Evolutionary conservation across 2,113 vertebrate genomes (phyloP), one percentile per base, ranked within the genome.

Genomic region (Tringa solitaria): DNA sequence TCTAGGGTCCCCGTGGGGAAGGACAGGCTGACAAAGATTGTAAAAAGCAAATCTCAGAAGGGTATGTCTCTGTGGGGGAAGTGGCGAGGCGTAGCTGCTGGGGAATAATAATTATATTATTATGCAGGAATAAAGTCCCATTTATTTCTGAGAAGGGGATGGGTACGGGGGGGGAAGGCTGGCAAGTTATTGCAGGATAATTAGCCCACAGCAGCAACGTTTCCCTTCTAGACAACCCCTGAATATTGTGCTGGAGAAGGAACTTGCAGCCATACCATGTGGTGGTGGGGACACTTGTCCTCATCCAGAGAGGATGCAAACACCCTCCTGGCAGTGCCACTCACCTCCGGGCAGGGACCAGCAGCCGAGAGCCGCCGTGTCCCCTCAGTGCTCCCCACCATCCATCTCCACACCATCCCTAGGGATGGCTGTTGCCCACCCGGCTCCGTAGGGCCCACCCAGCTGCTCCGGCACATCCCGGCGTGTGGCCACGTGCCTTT

Each of bases 211-310:
- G 84, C 53, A 85, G 84, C 64, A 84, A 54, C 2, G 0, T 33
- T 87, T 79, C 12, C 63, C 51, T 59, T n/a, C n/a, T 2, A 46
- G 81, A 48, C 27, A 89, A 50, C 16, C 50, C 61, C 50, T 54
- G 43, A 86, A 90, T 53, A 53, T 1, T 8, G 53, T 3, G 7
- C 33, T 43, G 5, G 78, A 43, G 81, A 60, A 68, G 57, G 63
- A 41, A 41, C 53, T 35, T 1, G 2, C 30, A n/a, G 70, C 80
- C 10, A 23, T 28, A 19, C 9, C 0, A 0, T 12, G 48, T 0
- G 24, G 21, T 45, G 41, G 21, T 46, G 46, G 46, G 46, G 41
- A 32, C 35, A 8, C 32, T 48, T 7, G 22, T 45, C 39, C 27
- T 28, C 57, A 48, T 28, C 69, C 39, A 3, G 16, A 37, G 57